Evolutionary conservation across 1,140 invertebrate genomes (phyloP).

Genomic region (Papilio aristodemus): DNA sequence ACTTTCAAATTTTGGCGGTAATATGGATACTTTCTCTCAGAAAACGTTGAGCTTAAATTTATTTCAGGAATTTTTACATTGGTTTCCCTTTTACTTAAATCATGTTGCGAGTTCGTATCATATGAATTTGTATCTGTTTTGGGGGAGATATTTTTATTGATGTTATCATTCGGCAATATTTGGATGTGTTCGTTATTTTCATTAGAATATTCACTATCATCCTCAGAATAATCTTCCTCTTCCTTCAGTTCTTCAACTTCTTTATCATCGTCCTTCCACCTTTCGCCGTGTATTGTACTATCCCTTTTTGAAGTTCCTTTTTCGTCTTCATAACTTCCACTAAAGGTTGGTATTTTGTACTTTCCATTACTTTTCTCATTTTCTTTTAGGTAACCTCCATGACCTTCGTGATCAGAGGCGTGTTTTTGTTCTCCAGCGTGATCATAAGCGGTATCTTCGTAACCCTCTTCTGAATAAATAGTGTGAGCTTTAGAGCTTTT

Average conservation of each 20-base stretch:
- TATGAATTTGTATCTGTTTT: constrained; percentile 27
- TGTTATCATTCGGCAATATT: neutral
- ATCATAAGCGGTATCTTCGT: constrained; percentile 88
- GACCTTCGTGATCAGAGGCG: constrained; percentile 81
- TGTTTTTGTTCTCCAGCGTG: constrained; percentile 87
- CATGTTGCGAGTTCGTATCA: constrained; percentile 43
- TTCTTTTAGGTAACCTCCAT: constrained; percentile 71
- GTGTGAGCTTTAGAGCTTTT: constrained; percentile 86
- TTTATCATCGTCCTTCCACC: constrained; percentile 66
- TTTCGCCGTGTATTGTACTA: constrained; percentile 55
- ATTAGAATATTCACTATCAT: constrained; percentile 47
- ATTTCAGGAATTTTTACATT: constrained; percentile 55
- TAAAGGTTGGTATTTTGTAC: constrained; percentile 63
- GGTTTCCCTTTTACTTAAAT: constrained; percentile 55
- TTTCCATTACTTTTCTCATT: constrained; percentile 66
- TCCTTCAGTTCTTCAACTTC: constrained; percentile 59
- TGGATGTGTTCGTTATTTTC: constrained; percentile 36
- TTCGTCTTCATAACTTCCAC: constrained; percentile 56
- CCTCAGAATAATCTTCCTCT: constrained; percentile 61
- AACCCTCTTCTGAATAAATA: constrained; percentile 89
- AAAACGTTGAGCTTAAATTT: constrained; percentile 56
- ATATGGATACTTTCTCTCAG: constrained; percentile 81
- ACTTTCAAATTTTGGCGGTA: constrained; percentile 62
- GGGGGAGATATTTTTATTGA: constrained; percentile 24
- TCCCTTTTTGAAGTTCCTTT: constrained; percentile 56